Percentiles rank a stretch among this genome's conserved stretches.
These are phyloP conservation scores for Drosophila chauvacae DNA, from an alignment of 1,140 invertebrate genomes.

Conservation along the genomic window DNA sequence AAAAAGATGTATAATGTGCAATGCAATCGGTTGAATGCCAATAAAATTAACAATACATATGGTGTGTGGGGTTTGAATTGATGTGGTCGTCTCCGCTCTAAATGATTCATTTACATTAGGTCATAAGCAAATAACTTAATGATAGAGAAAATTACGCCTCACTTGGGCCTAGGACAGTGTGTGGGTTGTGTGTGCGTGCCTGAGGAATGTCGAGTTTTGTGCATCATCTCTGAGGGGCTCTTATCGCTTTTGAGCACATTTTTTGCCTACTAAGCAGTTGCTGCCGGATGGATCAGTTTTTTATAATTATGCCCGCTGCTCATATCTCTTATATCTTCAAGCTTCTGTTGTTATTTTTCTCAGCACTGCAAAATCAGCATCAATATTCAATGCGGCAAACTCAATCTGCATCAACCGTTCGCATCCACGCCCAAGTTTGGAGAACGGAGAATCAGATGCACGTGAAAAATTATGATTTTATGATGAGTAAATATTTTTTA, in stretches of 20 bases:
- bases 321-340: conserved; percentile 36
- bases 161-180: conserved; percentile 1
- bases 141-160: conserved; percentile 24
- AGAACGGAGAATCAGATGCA: conserved; percentile 10
- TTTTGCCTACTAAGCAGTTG: conserved; percentile 39
- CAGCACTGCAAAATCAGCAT: conserved; percentile 40
- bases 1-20: conserved; percentile 3
- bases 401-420: conserved; percentile 26
- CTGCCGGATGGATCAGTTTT: conserved; percentile 24
- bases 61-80: conserved; percentile 16
- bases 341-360: conserved; percentile 17
- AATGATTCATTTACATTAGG: conserved; percentile 36
- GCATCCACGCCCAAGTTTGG: conserved; percentile 19
- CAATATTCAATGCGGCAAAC: conserved; percentile 40
- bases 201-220: not conserved
- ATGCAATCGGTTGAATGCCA: conserved; percentile 24
- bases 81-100: conserved; percentile 8
- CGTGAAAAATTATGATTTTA: not conserved
- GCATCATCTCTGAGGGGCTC: conserved; percentile 5
- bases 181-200: conserved; percentile 6
- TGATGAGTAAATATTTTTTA: too few species aligned
- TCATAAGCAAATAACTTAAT: conserved; percentile 32
- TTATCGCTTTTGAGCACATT: conserved; percentile 22
- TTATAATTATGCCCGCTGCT: conserved; percentile 26
- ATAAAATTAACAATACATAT: conserved; percentile 28